Evolutionary conservation across 2,113 vertebrate species (phyloP), one percentile per base, ranked within the genome.

Genomic region (Nothobranchius furzeri): DNA sequence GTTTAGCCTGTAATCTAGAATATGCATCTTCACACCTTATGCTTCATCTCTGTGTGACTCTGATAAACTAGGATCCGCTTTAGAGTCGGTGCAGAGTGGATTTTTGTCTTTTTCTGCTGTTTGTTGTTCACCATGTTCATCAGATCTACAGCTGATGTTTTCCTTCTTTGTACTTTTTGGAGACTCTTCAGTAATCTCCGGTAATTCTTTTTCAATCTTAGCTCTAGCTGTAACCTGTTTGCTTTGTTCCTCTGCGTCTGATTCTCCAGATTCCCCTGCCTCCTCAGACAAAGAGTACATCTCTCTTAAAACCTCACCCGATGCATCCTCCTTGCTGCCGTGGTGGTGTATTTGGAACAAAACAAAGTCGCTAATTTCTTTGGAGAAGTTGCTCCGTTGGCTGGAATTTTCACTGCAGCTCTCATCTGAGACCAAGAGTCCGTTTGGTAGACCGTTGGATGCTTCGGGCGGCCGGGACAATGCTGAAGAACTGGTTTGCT

Each of bases 251-350:
- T 83, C 85, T 5, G 10, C 6, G 5, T 88, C 88, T 0, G 75
- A 78, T 52, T 69, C 78, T 0, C 43, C 83, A 7, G 78, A 74
- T 56, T 92, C 88, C 1, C 55, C 84, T 30, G 79, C 75, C 69
- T 95, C 96, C 82, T 97, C 96, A 30, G 96, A 96, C 79, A 98
- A 91, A 0, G 95, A 94, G 79, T 95, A 96, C 80, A 97, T 96
- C 82, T 90, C 93, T 66, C 91, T 92, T 36, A 89, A 72, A 47
- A 81, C 81, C 65, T 83, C 85, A 15, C 86, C 71, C 0, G 42
- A 45, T 0, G 67, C 1, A 12, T 59, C 75, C 13, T 81, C 83
- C 65, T 70, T 83, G 48, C 80, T 14, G 49, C 84, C 60, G 85
- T 91, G 92, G 24, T 93, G 93, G 36, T 86, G 92, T 92, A 92